Evolutionary conservation across 2,113 vertebrate species (phyloP).

Genomic region (Phyllostomus hastatus): DNA sequence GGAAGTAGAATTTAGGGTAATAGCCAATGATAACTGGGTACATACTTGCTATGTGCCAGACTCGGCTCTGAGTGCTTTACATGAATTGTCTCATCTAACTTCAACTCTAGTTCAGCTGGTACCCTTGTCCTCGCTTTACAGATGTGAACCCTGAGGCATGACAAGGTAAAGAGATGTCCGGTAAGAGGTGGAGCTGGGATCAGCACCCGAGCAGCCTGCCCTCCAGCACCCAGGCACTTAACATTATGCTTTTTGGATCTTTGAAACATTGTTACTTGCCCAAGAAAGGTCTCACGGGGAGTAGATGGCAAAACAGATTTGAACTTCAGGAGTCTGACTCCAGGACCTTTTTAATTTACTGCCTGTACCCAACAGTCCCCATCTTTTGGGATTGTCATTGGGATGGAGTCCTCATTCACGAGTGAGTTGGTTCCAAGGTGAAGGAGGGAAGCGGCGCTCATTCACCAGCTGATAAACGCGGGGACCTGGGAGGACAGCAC

Average conservation of each 20-base stretch:
- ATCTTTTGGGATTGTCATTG: background rate
- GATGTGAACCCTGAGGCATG: background rate
- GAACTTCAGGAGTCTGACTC: background rate
- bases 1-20: background rate
- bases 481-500: background rate
- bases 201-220: background rate
- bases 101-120: background rate
- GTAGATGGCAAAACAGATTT: background rate
- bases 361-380: accelerated
- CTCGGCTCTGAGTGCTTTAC: background rate
- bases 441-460: background rate
- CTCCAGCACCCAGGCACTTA: background rate
- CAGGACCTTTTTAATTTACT: background rate
- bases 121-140: background rate
- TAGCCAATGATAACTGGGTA: background rate
- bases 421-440: background rate
- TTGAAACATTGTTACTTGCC: background rate
- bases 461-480: background rate
- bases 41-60: background rate
- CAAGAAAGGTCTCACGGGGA: background rate
- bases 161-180: background rate
- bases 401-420: background rate
- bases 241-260: background rate
- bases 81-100: background rate
- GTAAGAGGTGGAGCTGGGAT: background rate